Evolutionary conservation across 1,140 invertebrate species (phyloP).

Genomic region (Pomacea maculata): DNA sequence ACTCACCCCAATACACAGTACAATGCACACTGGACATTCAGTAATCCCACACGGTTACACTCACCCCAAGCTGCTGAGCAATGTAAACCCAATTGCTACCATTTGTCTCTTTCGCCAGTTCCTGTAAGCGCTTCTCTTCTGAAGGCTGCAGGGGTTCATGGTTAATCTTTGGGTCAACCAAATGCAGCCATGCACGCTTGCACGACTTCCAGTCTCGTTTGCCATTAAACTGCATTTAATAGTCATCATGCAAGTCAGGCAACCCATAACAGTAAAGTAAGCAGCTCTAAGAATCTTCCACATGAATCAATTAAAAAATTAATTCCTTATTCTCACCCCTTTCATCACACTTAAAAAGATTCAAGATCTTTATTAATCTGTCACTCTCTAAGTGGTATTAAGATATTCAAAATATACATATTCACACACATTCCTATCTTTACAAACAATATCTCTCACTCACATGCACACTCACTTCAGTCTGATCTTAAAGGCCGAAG

Average conservation of each 20-base stretch:
- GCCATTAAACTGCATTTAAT: constrained; percentile 48
- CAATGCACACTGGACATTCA: neutral
- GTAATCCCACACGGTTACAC: neutral
- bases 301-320: too few relatives aligned
- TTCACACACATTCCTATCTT: too few relatives aligned
- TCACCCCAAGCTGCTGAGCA: constrained; percentile 57
- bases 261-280: too few relatives aligned
- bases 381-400: too few relatives aligned
- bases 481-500: too few relatives aligned
- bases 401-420: too few relatives aligned
- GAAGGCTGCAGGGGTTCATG: constrained; percentile 41
- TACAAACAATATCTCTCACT: too few relatives aligned
- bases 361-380: too few relatives aligned
- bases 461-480: too few relatives aligned
- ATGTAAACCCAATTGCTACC: constrained; percentile 54
- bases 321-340: too few relatives aligned
- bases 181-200: constrained; percentile 57
- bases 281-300: too few relatives aligned
- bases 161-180: constrained; percentile 56
- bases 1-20: neutral
- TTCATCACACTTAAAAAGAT: too few relatives aligned
- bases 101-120: constrained; percentile 44
- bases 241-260: neutral
- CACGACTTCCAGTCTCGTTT: constrained; percentile 44
- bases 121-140: constrained; percentile 50